Percentiles rank a stretch among this genome's conserved stretches.
Conservation (phyloP, 2,113 vertebrate species). For the Mobula hypostoma region DNA sequence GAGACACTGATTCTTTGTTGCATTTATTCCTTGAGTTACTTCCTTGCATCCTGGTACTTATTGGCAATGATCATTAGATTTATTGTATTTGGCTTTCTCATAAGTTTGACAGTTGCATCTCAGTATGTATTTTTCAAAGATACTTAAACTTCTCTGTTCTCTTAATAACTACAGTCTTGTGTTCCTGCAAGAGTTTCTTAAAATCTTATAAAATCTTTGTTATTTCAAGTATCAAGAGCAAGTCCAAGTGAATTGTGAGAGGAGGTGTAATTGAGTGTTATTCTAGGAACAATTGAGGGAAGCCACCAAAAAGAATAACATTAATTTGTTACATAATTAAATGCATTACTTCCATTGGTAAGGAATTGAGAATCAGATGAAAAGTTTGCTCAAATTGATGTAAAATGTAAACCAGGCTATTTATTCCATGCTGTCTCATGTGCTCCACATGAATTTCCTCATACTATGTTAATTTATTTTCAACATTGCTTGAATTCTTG, state of each 20-base stretch:
- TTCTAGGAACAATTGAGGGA: not conserved
- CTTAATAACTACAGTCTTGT: not conserved
- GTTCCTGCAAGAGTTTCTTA: not conserved
- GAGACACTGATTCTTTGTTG: not conserved
- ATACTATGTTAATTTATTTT: not conserved
- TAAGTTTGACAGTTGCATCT: not conserved
- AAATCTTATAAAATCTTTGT: not conserved
- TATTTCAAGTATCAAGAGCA: not conserved
- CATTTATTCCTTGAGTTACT: slow-evolving; percentile 7
- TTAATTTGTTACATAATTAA: not conserved
- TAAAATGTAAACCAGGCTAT: not conserved
- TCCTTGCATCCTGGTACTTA: not conserved
- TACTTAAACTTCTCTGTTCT: not conserved
- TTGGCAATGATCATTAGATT: not conserved
- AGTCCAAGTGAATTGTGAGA: not conserved
- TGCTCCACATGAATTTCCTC: not conserved
- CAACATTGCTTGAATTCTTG: not conserved
- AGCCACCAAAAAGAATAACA: not conserved
- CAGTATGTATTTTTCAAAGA: not conserved
- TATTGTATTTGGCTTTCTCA: not conserved
- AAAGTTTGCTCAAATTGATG: not conserved
- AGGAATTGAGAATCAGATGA: not conserved
- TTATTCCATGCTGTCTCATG: no score
- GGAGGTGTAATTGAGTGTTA: not conserved
- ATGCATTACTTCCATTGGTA: not conserved